Evolutionary conservation across 1,140 invertebrate genomes (phyloP).

Genomic region (Venturia canescens): DNA sequence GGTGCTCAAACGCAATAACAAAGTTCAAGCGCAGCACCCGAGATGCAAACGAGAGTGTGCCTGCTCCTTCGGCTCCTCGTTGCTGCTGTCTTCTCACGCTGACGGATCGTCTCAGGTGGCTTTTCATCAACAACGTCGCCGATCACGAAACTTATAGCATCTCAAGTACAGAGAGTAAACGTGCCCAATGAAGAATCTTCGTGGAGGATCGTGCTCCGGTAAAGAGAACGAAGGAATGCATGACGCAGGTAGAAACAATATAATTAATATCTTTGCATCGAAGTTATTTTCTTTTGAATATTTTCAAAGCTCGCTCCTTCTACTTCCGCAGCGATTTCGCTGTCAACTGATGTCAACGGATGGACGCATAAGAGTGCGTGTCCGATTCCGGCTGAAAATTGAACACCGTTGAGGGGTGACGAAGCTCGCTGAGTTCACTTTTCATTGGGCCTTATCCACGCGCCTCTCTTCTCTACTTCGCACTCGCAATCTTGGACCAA

Average conservation of each 20-base stretch:
- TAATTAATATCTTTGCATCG: background rate
- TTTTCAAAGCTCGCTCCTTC: slow-evolving; percentile 14
- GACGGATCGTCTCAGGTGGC: slow-evolving; percentile 33
- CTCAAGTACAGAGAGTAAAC: background rate
- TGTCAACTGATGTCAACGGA: slow-evolving; percentile 1
- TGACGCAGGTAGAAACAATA: background rate
- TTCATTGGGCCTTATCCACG: slow-evolving; percentile 10
- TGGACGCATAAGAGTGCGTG: background rate
- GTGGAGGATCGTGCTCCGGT: background rate
- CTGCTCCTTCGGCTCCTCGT: background rate
- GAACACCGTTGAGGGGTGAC: slow-evolving; percentile 10
- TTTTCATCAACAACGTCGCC: slow-evolving; percentile 30
- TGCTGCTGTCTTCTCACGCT: slow-evolving; percentile 27
- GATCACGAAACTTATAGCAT: background rate
- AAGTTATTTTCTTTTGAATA: background rate
- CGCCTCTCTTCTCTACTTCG: background rate
- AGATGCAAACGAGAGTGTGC: slow-evolving; percentile 21
- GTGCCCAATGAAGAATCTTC: background rate
- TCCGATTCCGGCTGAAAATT: background rate
- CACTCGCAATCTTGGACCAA: too few species aligned
- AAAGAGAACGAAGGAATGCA: background rate
- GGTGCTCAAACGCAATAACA: background rate
- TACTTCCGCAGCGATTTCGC: slow-evolving; percentile 24
- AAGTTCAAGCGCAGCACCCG: background rate
- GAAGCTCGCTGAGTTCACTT: slow-evolving; percentile 2